phyloP scores from a whole-genome alignment of 2,888 invertebrate genomes.

The Sabellastarte sp. region DNA sequence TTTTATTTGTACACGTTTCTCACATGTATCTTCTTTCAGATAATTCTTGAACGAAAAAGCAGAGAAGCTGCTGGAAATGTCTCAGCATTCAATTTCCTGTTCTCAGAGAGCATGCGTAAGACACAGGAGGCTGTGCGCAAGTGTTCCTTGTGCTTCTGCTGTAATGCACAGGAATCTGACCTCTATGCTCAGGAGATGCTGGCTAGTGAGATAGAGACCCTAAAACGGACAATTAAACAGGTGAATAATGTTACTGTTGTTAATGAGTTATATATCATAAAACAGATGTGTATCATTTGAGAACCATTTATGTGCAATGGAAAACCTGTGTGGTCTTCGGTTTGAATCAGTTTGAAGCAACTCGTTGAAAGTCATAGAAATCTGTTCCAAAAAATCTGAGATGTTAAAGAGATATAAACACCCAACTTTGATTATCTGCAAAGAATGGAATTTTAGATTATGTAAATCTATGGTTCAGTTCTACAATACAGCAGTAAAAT shows the following conservation, averaged over 20 bases:
- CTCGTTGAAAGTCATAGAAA: too few species aligned
- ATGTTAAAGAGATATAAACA: too few species aligned
- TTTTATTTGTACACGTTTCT: too few species aligned
- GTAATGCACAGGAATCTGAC: slow-evolving; percentile 14
- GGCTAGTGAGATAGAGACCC: slow-evolving; percentile 22
- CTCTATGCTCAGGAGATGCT: slow-evolving; percentile 25
- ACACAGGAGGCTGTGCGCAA: slow-evolving; percentile 20
- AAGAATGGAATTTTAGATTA: too few species aligned
- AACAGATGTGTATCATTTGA: too few species aligned
- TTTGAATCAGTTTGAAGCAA: too few species aligned
- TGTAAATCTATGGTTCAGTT: too few species aligned
- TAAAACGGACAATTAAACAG: slow-evolving; percentile 25
- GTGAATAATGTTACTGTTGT: slow-evolving; percentile 7
- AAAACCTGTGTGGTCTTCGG: too few species aligned
- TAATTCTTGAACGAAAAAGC: not conserved
- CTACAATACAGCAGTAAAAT: too few species aligned
- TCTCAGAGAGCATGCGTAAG: slow-evolving; percentile 22
- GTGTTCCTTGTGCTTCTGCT: slow-evolving; percentile 12
- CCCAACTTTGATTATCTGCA: too few species aligned
- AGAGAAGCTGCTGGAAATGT: not conserved
- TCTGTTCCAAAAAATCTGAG: too few species aligned
- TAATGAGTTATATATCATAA: not conserved
- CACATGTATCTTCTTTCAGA: too few species aligned
- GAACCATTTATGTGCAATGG: slow-evolving; percentile 5
- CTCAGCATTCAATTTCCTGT: slow-evolving; percentile 13